A percentile compares a stretch with the other conserved stretches of the same genome.
phyloP scores from a whole-genome alignment of 64 coral and sea anemone species.

The Platygyra sinensis region DNA sequence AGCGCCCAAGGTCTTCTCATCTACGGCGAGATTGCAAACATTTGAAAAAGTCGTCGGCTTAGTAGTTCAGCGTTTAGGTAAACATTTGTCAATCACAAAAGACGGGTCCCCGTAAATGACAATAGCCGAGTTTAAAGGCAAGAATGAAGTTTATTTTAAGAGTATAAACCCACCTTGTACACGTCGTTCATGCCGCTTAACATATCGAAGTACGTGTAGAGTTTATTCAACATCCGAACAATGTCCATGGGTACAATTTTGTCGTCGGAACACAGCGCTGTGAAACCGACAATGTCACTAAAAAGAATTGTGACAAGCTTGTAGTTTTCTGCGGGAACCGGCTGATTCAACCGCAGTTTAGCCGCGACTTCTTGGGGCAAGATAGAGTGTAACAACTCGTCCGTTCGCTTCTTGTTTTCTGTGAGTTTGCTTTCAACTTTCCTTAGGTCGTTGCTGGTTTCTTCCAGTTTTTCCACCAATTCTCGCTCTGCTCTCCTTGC shows the following conservation, averaged over 20 bases:
- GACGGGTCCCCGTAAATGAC: not conserved
- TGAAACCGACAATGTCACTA: conserved; percentile 97
- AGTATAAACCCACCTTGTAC: conserved; percentile 82
- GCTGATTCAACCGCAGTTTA: conserved; percentile 87
- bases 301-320: conserved; percentile 96
- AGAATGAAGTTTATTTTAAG: not conserved
- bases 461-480: conserved; percentile 90
- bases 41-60: not conserved
- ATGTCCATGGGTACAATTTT: conserved; percentile 98
- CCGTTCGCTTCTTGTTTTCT: conserved; percentile 93
- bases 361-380: conserved; percentile 94
- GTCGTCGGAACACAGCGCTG: conserved; percentile 93
- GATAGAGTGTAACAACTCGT: conserved; percentile 94
- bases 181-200: conserved; percentile 94
- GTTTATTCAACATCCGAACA: conserved; percentile 91
- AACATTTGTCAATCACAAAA: conserved; percentile 12
- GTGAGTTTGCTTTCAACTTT: conserved; percentile 89
- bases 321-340: conserved; percentile 93
- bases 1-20: not conserved
- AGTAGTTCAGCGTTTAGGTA: conserved; percentile 12
- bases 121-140: conserved; percentile 18
- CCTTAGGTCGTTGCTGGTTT: conserved; percentile 95
- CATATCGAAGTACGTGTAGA: conserved; percentile 99
- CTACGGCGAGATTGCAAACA: not conserved
- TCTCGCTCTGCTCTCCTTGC: conserved; percentile 89